Evolutionary conservation across 2,888 invertebrate species (phyloP).

Genomic region (Achlya flavicornis): DNA sequence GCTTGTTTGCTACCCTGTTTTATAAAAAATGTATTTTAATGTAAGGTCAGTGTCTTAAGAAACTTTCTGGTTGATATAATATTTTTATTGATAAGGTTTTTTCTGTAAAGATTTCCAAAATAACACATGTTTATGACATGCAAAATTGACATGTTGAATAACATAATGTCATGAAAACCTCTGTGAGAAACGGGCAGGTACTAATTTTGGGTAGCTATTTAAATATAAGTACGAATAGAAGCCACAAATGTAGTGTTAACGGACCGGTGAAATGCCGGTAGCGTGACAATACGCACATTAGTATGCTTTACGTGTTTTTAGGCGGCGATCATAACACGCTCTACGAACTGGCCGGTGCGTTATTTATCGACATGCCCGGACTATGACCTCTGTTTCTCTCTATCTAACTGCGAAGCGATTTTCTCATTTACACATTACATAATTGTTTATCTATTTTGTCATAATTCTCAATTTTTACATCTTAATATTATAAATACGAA

Average conservation of each 20-base stretch:
- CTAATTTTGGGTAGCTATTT: background rate
- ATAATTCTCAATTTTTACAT: background rate
- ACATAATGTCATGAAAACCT: too few species aligned
- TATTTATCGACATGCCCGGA: slow-evolving; percentile 2
- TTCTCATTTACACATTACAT: background rate
- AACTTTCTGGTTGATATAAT: too few species aligned
- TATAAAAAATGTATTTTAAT: too few species aligned
- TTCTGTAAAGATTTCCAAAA: too few species aligned
- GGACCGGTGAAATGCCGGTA: slow-evolving; percentile 6
- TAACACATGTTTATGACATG: too few species aligned
- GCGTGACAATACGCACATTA: background rate
- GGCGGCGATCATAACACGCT: background rate
- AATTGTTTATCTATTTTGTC: background rate
- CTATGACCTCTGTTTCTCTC: slow-evolving; percentile 5
- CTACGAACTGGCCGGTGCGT: background rate
- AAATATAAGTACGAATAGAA: background rate
- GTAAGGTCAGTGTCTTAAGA: too few species aligned
- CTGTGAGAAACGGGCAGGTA: too few species aligned
- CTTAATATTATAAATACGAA: too few species aligned
- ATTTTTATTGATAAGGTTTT: too few species aligned
- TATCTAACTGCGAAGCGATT: background rate
- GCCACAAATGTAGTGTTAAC: background rate
- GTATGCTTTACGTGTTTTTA: background rate
- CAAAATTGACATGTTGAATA: too few species aligned
- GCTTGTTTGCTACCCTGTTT: too few species aligned